Conservation (phyloP, 92 coral and sea anemone species). For the Epizoanthus scotinus region DNA sequence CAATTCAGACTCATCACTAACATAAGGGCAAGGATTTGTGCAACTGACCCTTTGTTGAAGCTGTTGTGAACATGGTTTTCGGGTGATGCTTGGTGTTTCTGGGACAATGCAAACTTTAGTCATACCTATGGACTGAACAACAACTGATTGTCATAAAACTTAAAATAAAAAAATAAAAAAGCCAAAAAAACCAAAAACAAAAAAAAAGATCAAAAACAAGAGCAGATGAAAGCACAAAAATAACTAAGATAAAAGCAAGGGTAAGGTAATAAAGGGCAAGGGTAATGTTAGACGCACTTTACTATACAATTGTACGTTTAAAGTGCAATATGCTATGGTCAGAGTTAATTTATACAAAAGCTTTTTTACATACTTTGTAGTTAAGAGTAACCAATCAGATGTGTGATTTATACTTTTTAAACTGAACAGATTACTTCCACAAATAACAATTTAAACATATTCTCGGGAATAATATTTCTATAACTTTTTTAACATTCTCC, state of each 20-base stretch:
- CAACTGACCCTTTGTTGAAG: constrained; percentile 12
- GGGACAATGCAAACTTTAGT: constrained; percentile 44
- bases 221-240: neutral
- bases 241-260: neutral
- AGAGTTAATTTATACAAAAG: no score
- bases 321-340: no score
- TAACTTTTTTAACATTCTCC: no score
- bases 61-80: constrained; percentile 1
- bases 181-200: neutral
- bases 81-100: constrained; percentile 46
- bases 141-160: neutral
- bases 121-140: constrained; percentile 7
- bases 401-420: no score
- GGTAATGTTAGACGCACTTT: neutral
- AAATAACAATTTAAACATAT: no score
- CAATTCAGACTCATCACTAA: neutral
- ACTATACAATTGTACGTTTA: no score
- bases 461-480: no score
- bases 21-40: no score
- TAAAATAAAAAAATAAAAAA: no score
- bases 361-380: no score
- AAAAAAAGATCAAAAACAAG: neutral
- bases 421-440: no score
- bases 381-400: no score
- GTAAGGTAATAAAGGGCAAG: neutral